A percentile compares a stretch with the other conserved stretches of the same genome.
Conservation (phyloP, 2,888 invertebrate genomes). For the Zonitis immaculata region DNA sequence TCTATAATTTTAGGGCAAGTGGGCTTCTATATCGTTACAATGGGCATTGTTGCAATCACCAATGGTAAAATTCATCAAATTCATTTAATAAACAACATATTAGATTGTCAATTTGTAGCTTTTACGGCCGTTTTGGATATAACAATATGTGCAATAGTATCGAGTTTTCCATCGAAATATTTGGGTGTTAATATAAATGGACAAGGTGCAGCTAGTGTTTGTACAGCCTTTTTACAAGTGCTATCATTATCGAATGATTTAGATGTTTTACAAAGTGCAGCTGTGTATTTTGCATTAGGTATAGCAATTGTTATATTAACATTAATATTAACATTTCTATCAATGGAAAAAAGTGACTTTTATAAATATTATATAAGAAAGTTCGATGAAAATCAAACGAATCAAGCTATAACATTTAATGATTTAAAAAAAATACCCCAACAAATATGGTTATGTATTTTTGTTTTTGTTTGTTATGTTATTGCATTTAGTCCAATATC, state of each 20-base stretch:
- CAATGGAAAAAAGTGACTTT: neutral
- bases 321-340: neutral
- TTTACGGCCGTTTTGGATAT: constrained; percentile 1
- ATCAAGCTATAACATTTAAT: neutral
- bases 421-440: neutral
- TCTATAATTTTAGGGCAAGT: constrained; percentile 6
- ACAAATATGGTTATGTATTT: constrained; percentile 1
- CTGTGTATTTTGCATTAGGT: constrained; percentile 10
- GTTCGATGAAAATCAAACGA: neutral
- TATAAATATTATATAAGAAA: constrained; percentile 3
- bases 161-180: constrained; percentile 10
- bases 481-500: neutral
- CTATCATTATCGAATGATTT: constrained; percentile 2
- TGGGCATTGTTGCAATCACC: neutral
- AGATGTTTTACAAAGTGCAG: neutral
- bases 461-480: neutral
- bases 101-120: no score
- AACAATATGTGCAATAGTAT: neutral
- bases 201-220: constrained; percentile 9
- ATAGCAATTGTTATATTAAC: constrained; percentile 4
- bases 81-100: no score
- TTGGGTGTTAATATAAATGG: constrained; percentile 6
- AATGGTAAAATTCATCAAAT: neutral
- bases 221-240: constrained; percentile 10
- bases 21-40: neutral